Percentiles rank a stretch among this genome's conserved stretches.
Conservation (phyloP, 2,113 vertebrate species). For the Clarias magur region DNA sequence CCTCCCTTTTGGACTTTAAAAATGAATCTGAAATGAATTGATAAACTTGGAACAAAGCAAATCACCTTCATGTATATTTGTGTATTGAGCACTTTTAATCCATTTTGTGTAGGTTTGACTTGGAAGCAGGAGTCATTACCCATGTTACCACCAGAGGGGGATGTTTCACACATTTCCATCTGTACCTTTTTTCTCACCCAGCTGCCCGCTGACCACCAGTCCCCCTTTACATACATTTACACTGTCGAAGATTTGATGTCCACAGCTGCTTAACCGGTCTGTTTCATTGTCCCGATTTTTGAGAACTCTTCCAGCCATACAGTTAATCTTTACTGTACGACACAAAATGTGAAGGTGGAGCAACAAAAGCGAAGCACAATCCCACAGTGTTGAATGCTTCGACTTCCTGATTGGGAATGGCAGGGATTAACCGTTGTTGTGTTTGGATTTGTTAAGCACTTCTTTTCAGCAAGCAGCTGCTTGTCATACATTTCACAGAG, state of each 20-base stretch:
- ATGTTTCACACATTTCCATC: slow-evolving; percentile 47
- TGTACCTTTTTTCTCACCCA: background rate
- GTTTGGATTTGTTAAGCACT: slow-evolving; percentile 51
- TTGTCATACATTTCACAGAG: slow-evolving; percentile 41
- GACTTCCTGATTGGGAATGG: slow-evolving; percentile 50
- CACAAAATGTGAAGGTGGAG: slow-evolving; percentile 42
- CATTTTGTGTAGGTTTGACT: background rate
- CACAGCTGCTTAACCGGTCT: background rate
- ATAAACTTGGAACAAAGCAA: background rate
- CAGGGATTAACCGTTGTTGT: slow-evolving; percentile 48
- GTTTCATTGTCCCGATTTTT: slow-evolving; percentile 17
- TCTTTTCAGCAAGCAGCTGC: slow-evolving; percentile 55
- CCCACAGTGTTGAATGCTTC: slow-evolving; percentile 36
- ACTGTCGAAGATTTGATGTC: background rate
- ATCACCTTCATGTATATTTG: background rate
- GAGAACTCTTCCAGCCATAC: slow-evolving; percentile 10
- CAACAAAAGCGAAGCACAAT: slow-evolving; percentile 37
- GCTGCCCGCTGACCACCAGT: background rate
- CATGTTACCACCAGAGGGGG: slow-evolving; percentile 66
- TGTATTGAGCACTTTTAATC: background rate
- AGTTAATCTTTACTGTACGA: slow-evolving; percentile 36
- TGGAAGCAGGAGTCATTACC: background rate
- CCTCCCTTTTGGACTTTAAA: no score
- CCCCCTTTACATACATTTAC: slow-evolving; percentile 3
- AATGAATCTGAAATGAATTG: no score